Evolutionary conservation across 2,113 vertebrate species (phyloP), one percentile per base, ranked within the genome.

Genomic region (Catharus bicknelli): DNA sequence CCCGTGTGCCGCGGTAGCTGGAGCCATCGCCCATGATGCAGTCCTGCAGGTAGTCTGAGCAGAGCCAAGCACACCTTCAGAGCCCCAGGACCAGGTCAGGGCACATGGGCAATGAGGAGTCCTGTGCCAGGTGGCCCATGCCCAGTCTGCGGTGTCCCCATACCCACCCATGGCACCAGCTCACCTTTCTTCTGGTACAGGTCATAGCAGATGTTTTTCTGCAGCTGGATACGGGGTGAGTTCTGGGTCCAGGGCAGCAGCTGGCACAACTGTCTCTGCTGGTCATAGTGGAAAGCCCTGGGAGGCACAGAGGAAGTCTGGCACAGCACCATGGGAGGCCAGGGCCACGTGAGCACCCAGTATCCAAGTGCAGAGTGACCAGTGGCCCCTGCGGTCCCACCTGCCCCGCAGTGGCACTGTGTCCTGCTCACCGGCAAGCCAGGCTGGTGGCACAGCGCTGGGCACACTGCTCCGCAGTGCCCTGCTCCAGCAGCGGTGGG

Each of bases 141-240:
- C 73, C n/a, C 3, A 0, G 7, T 8, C 48, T 59, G 51, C 6
- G 45, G 30, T 57, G 68, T 53, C 17, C 45, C 50, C 13, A 1
- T 16, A 16, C n/a, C 36, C 38, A 25, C 32, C 30, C 6, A 0
- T 5, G 15, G 38, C 30, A 51, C 22, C 58, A 26, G 22, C 97
- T 94, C 91, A 98, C 99, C 98, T 98, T 99, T 99, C 95, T 99
- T 99, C 95, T 99, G 99, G 78, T 99, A 99, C 62, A 99, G 98
- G 92, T 99, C 98, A 36, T 98, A 99, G 97, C 96, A 98, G 21
- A 98, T 97, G 13, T 99, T 99, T 55, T 97, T 98, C 96, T 98
- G 98, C 88, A 99, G 97, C 53, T 96, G 96, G 8, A 98, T 96
- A 6, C 68, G 96, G 54, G 93, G 96, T 0, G 98, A 98, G 57